Conservation (phyloP, 2,113 vertebrate species). For the Varanus komodoensis region DNA sequence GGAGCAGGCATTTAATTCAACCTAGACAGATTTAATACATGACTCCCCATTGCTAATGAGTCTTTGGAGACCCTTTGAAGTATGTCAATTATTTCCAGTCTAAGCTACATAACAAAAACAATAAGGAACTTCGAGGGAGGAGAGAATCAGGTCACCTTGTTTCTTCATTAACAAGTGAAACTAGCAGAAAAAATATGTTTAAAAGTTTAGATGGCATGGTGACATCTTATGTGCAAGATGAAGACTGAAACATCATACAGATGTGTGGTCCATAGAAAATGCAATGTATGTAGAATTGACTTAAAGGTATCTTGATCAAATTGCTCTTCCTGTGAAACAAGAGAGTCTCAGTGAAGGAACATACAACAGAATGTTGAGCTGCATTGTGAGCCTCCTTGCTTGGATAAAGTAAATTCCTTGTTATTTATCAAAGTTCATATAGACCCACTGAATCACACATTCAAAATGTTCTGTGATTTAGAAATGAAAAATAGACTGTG, state of each 20-base stretch:
- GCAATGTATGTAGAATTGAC: background rate
- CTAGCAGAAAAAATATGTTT: conserved; percentile 29
- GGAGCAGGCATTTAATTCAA: conserved; percentile 71
- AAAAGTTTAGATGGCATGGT: background rate
- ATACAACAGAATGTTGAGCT: conserved; percentile 38
- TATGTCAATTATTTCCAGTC: conserved; percentile 64
- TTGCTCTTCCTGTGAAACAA: conserved; percentile 28
- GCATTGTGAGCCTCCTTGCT: conserved; percentile 6
- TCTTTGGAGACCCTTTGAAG: conserved; percentile 67
- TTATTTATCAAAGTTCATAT: background rate
- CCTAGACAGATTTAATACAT: conserved; percentile 52
- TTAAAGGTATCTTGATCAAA: conserved; percentile 28
- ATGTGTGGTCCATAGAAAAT: background rate
- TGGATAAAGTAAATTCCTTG: conserved; percentile 36
- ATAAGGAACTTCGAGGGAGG: background rate
- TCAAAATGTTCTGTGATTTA: background rate
- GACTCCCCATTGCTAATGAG: conserved; percentile 75
- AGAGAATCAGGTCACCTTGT: conserved; percentile 65
- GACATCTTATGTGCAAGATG: conserved; percentile 22
- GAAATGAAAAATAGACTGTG: background rate
- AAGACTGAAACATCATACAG: conserved; percentile 34
- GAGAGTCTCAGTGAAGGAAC: background rate
- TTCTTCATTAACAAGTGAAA: conserved; percentile 42
- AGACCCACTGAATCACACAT: background rate
- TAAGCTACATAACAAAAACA: conserved; percentile 48